Base-by-base conservation (phyloP, 2,888 invertebrate species). In the Eupithecia abbreviata region DNA sequence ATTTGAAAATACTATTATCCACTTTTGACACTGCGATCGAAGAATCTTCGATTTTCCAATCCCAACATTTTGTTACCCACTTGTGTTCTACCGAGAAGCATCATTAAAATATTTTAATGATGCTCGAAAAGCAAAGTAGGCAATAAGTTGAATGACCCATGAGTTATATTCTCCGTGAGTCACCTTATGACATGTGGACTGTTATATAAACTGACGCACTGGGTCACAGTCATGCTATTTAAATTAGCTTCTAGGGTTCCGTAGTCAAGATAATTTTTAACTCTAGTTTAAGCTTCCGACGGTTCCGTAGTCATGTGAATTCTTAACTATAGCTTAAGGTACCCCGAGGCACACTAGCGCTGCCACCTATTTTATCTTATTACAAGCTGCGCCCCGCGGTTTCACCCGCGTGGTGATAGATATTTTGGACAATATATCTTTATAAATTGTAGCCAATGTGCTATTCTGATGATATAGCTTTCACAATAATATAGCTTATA, bases 131-230 rank as follows among this genome's bases (percentile, higher is more conserved):
- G 18, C 45, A 3, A 58, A 43, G 47, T 72, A 55, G 75, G 72
- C 69, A 58, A 75, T 62, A 41, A 75, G 75, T 72, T 75, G 72
- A 75, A 68, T 45, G 75, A 75, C 67, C 49, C 68, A 47, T 45
- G 43, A 65, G 70, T 71, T 65, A 58, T 65, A 66, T 10, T 12
- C 49, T 65, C 12, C 30, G 66, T 75, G 67, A 72, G 75, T 71
- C 62, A 71, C 67, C 13, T 49, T 42, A 72, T 65, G 74, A 74
- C 69, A 73, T 49, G 43, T 73, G 49, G 47, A 66, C 73, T 68
- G 68, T 68, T 68, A 68, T 68, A 45, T 68, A 68, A 68, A 68
- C 42, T 68, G 13, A 45, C 68, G 42, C 30, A 68, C 68, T 68
- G 68, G 68, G 43, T 45, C 45, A 67, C 43, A 45, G 15, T n/a